These are phyloP conservation scores for Bombus affinis DNA, from an alignment of 1,140 invertebrate genomes.

Conservation along the genomic window DNA sequence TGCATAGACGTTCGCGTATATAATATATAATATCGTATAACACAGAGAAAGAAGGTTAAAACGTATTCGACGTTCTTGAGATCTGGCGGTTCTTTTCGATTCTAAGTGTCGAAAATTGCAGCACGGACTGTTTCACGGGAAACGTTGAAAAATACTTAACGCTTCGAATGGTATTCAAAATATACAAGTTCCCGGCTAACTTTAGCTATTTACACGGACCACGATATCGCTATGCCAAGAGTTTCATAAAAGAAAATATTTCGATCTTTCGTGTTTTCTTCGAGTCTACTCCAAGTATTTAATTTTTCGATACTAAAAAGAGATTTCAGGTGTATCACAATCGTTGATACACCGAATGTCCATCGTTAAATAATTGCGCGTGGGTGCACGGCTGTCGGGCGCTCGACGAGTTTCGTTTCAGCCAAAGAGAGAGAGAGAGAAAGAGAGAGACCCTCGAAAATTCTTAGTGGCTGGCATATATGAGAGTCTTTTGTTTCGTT, in stretches of 20 bases:
- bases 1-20: neutral
- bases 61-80: neutral
- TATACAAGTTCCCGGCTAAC: neutral
- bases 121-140: neutral
- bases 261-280: neutral
- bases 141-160: neutral
- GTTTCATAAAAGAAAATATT: neutral
- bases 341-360: neutral
- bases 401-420: conserved; percentile 45
- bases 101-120: neutral
- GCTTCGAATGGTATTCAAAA: neutral
- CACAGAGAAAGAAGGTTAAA: neutral
- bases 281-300: neutral
- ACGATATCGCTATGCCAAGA: neutral
- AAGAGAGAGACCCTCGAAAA: conserved; percentile 3
- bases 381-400: conserved; percentile 14
- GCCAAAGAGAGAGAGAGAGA: conserved; percentile 15
- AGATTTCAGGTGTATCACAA: neutral
- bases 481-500: conserved; percentile 13
- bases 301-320: neutral
- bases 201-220: neutral
- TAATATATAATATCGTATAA: neutral
- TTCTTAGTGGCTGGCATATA: conserved; percentile 18
- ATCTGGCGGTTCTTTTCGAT: neutral
- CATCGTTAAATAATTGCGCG: neutral